A percentile compares a stretch with the other conserved stretches of the same genome.
Evolutionary conservation across 2,797 vertebrate species (phyloP).

Genomic region (Merluccius polli): DNA sequence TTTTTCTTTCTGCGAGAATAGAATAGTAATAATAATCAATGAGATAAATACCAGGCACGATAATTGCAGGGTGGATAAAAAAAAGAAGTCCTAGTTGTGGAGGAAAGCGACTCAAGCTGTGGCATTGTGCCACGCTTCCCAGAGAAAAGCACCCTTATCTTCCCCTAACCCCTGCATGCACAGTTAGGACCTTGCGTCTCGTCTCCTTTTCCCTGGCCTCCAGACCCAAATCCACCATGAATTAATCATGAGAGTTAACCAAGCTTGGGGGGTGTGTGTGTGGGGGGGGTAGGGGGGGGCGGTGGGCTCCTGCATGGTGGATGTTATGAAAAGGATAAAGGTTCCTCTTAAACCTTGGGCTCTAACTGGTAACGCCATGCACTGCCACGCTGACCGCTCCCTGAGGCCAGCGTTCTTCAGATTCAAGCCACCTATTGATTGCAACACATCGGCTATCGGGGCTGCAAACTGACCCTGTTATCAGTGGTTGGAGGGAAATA

Average conservation of each 20-base stretch:
- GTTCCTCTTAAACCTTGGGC: constrained; percentile 63
- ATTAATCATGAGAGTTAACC: constrained; percentile 81
- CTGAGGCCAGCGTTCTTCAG: constrained; percentile 70
- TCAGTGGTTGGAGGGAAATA: constrained; percentile 62
- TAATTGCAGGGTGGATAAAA: constrained; percentile 33
- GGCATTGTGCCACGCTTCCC: constrained; percentile 58
- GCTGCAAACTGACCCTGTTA: constrained; percentile 71
- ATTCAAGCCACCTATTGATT: constrained; percentile 80
- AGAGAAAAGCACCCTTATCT: constrained; percentile 53
- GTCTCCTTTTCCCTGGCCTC: constrained; percentile 59
- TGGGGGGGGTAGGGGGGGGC: constrained; percentile 31
- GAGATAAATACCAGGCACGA: constrained; percentile 42
- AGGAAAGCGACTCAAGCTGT: constrained; percentile 24
- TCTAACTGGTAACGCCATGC: constrained; percentile 62
- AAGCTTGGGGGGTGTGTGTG: constrained; percentile 54
- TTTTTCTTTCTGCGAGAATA: constrained; percentile 19
- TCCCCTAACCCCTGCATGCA: constrained; percentile 58
- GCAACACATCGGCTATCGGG: constrained; percentile 71
- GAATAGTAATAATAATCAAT: constrained; percentile 43
- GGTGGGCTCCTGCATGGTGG: constrained; percentile 35
- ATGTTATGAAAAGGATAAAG: constrained; percentile 58
- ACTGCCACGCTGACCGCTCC: constrained; percentile 52
- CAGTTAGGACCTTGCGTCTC: constrained; percentile 51
- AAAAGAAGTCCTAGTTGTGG: constrained; percentile 34
- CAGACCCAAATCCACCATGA: constrained; percentile 79